A percentile compares a stretch with the other conserved stretches of the same genome.
Evolutionary conservation across 2,113 vertebrate genomes (phyloP).

Genomic region (Melanotaenia duboulayi): DNA sequence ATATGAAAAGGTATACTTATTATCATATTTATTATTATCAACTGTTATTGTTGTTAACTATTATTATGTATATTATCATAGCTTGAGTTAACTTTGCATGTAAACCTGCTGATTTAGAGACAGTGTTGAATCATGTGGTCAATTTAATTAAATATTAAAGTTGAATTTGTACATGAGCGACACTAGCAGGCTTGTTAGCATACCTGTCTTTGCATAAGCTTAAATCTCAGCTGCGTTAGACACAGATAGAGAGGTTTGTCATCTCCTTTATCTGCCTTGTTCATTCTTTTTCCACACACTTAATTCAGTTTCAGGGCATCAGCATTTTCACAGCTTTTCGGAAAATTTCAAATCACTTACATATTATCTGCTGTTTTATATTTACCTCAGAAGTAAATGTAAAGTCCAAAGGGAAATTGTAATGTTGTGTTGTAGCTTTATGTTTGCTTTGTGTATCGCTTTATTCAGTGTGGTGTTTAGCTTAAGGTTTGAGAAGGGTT

Average conservation of each 20-base stretch:
- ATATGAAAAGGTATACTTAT: too few relatives aligned
- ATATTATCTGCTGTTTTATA: neutral
- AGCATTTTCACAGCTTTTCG: neutral
- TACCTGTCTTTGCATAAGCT: neutral
- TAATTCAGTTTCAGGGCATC: neutral
- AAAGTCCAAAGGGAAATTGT: too few relatives aligned
- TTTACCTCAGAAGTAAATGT: neutral
- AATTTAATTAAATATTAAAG: neutral
- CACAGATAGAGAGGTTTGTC: neutral
- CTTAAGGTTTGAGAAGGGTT: slow-evolving; percentile 34
- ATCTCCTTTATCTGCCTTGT: neutral
- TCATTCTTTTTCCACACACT: neutral
- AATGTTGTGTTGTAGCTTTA: too few relatives aligned
- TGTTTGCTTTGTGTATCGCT: too few relatives aligned
- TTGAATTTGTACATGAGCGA: neutral
- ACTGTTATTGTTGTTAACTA: too few relatives aligned
- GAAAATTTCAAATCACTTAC: too few relatives aligned
- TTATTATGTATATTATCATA: too few relatives aligned
- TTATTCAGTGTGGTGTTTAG: too few relatives aligned
- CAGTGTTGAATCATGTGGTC: too few relatives aligned
- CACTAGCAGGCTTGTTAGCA: neutral
- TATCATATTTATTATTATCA: too few relatives aligned
- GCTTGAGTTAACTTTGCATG: too few relatives aligned
- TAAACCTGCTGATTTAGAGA: too few relatives aligned
- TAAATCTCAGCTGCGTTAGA: neutral